A percentile compares a stretch with the other conserved stretches of the same genome.
Conservation (phyloP, 92 coral and sea anemone genomes). For the Scolanthus callimorphus region DNA sequence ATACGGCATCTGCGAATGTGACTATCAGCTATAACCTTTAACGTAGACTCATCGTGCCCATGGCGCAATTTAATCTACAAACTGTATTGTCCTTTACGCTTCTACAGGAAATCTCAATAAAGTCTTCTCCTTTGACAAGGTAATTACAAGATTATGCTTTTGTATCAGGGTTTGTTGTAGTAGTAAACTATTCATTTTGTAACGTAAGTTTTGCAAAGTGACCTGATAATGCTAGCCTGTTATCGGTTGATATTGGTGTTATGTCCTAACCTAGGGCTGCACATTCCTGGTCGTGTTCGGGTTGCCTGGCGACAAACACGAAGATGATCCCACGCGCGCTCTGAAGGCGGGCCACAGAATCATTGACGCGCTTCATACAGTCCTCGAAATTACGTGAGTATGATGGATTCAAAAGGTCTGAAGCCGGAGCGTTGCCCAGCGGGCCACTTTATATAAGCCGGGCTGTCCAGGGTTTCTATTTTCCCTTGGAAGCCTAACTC, state of each 20-base stretch:
- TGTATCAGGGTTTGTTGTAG: neutral
- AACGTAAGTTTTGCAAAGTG: neutral
- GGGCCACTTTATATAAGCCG: too few relatives aligned
- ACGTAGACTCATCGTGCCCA: too few relatives aligned
- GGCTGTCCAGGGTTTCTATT: too few relatives aligned
- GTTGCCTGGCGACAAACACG: slow-evolving; percentile 97
- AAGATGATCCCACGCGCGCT: slow-evolving; percentile 91
- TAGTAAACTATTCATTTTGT: neutral
- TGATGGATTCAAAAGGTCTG: too few relatives aligned
- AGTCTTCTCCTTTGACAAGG: slow-evolving; percentile 98
- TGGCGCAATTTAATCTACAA: too few relatives aligned
- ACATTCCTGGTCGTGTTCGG: slow-evolving; percentile 96
- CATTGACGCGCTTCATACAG: slow-evolving; percentile 75
- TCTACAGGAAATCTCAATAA: slow-evolving; percentile 83
- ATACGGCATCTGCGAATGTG: too few relatives aligned
- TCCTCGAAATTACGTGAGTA: slow-evolving; percentile 94
- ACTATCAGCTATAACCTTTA: too few relatives aligned
- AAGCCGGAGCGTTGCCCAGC: too few relatives aligned
- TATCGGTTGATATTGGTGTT: too few relatives aligned
- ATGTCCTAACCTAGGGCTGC: slow-evolving; percentile 63
- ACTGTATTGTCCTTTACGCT: too few relatives aligned
- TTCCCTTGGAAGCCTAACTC: too few relatives aligned
- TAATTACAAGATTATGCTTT: slow-evolving; percentile 8
- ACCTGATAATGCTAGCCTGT: too few relatives aligned
- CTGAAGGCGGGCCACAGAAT: slow-evolving; percentile 91